Percentiles rank a stretch among this genome's conserved stretches.
phyloP scores from a whole-genome alignment of 2,113 vertebrate species.

The Microtus ochrogaster region DNA sequence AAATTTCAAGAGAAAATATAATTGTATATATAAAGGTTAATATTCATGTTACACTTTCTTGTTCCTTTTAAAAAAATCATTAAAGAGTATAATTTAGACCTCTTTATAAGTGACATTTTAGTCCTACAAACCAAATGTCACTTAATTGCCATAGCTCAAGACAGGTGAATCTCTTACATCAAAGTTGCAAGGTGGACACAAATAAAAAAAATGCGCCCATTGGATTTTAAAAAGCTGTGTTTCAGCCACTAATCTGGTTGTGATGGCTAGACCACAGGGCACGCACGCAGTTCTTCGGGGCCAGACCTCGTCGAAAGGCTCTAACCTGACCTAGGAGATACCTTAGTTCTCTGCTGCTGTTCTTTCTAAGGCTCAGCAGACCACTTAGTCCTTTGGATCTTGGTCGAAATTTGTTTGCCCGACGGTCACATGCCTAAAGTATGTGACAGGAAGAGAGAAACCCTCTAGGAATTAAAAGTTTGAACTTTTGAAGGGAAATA shows the following conservation, averaged over 20 bases:
- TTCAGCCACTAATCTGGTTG: background rate
- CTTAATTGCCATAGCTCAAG: conserved; percentile 16
- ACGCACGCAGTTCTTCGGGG: background rate
- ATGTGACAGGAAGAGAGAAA: background rate
- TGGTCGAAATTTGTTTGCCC: background rate
- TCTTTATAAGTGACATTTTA: conserved; percentile 8
- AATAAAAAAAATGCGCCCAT: background rate
- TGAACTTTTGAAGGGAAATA: conserved; percentile 5
- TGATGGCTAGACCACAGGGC: background rate
- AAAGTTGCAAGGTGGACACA: background rate
- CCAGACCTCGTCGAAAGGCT: background rate
- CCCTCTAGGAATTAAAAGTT: background rate
- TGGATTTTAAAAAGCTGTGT: background rate
- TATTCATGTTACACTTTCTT: background rate
- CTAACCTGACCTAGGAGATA: background rate
- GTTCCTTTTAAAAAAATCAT: background rate
- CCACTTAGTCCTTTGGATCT: background rate
- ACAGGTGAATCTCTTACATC: conserved; percentile 8
- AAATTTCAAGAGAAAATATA: conserved; percentile 10
- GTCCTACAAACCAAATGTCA: conserved; percentile 27
- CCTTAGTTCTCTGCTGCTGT: background rate
- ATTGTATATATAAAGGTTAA: background rate
- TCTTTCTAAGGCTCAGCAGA: background rate
- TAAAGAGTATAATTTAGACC: background rate
- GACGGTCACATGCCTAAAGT: background rate